Percentiles rank a stretch among this genome's conserved stretches.
phyloP scores from a whole-genome alignment of 2,888 invertebrate genomes.

The Rhagophthalmus giganteus region DNA sequence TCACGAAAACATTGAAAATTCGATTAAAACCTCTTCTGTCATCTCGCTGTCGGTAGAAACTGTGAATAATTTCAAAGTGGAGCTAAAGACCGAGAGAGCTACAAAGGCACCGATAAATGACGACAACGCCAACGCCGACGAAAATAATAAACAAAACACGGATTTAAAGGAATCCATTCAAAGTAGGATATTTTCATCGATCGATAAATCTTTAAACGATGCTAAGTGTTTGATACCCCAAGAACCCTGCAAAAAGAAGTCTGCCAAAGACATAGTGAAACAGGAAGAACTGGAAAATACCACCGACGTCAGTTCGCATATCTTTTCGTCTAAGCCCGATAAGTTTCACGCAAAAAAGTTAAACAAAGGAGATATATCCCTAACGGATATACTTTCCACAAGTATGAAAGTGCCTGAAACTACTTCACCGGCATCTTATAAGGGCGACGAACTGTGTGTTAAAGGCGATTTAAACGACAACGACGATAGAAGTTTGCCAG shows the following conservation, averaged over 20 bases:
- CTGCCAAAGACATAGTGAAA: neutral
- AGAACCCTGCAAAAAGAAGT: neutral
- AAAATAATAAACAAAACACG: neutral
- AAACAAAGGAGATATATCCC: neutral
- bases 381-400: constrained; percentile 8
- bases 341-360: neutral
- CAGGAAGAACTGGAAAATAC: neutral
- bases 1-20: too few relatives aligned
- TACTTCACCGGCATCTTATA: neutral
- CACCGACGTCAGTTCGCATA: neutral
- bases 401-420: constrained; percentile 4
- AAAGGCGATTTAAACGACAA: neutral
- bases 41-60: too few relatives aligned
- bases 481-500: neutral
- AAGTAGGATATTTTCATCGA: constrained; percentile 1
- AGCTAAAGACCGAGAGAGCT: too few relatives aligned
- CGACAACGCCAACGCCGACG: too few relatives aligned
- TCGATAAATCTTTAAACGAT: neutral
- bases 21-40: too few relatives aligned
- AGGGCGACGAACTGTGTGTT: neutral
- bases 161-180: neutral
- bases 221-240: neutral
- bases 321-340: neutral
- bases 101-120: too few relatives aligned
- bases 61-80: too few relatives aligned